Evolutionary conservation across 2,113 vertebrate genomes (phyloP).

Genomic region (Aphelocoma coerulescens): DNA sequence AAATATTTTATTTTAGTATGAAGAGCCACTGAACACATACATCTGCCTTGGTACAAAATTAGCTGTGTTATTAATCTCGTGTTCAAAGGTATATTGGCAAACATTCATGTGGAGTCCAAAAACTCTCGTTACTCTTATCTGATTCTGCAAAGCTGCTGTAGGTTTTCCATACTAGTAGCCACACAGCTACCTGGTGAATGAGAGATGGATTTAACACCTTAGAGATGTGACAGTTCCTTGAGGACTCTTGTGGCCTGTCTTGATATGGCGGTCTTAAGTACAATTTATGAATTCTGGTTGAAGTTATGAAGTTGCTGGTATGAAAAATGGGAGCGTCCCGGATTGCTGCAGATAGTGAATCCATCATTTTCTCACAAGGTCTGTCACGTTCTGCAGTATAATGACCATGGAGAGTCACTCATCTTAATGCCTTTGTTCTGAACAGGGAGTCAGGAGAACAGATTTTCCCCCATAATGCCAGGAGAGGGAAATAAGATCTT

Average conservation of each 20-base stretch:
- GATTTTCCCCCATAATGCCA: neutral
- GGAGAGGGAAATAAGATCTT: neutral
- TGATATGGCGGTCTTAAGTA: neutral
- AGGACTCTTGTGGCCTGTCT: neutral
- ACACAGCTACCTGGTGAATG: neutral
- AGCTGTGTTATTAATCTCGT: neutral
- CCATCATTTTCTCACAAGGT: neutral
- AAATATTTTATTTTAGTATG: conserved; percentile 20
- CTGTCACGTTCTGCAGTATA: neutral
- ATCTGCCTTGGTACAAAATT: conserved; percentile 19
- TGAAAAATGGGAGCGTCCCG: neutral
- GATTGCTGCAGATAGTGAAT: neutral
- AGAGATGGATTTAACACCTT: neutral
- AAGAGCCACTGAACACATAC: neutral
- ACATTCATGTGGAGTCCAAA: neutral
- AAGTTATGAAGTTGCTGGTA: neutral
- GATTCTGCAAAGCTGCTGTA: neutral
- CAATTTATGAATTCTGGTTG: conserved; percentile 19
- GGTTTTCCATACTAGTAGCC: neutral
- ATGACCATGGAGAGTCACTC: neutral
- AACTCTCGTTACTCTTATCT: neutral
- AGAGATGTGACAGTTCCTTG: neutral
- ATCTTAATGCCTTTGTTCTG: neutral
- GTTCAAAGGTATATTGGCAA: neutral
- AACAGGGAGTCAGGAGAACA: accelerated